A percentile compares a stretch with the other conserved stretches of the same genome.
phyloP scores from a whole-genome alignment of 2,888 invertebrate species.

The Vannuccia rotundouncinata region DNA sequence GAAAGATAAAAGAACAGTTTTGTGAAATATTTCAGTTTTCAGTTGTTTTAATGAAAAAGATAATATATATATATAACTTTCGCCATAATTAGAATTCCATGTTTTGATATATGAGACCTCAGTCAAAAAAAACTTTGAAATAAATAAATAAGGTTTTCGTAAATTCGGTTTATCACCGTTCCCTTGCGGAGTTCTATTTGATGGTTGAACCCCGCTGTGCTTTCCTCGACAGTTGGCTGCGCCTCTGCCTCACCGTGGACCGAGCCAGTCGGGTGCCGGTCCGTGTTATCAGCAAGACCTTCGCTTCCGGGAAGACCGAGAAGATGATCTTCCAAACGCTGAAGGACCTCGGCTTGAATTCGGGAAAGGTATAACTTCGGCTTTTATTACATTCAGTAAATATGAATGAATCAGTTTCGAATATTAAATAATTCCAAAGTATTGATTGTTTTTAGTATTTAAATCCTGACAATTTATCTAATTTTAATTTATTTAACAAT shows the following conservation, averaged over 20 bases:
- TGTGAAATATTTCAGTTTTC: background rate
- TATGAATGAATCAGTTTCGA: too few relatives aligned
- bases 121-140: too few relatives aligned
- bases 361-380: constrained; percentile 65
- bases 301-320: constrained; percentile 97
- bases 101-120: too few relatives aligned
- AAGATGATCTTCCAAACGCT: constrained; percentile 94
- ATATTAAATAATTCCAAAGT: too few relatives aligned
- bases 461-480: too few relatives aligned
- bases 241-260: constrained; percentile 84
- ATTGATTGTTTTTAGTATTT: too few relatives aligned
- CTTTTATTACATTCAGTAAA: too few relatives aligned
- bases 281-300: constrained; percentile 85
- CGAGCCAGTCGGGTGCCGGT: constrained; percentile 91
- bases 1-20: too few relatives aligned
- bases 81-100: too few relatives aligned
- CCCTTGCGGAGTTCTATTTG: background rate
- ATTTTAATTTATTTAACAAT: too few relatives aligned
- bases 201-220: background rate
- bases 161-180: too few relatives aligned
- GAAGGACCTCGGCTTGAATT: constrained; percentile 82
- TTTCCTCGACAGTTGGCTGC: constrained; percentile 78
- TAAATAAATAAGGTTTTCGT: background rate
- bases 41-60: background rate
- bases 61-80: background rate